Evolutionary conservation across 2,113 vertebrate genomes (phyloP).

Genomic region (Salvelinus sp.): DNA sequence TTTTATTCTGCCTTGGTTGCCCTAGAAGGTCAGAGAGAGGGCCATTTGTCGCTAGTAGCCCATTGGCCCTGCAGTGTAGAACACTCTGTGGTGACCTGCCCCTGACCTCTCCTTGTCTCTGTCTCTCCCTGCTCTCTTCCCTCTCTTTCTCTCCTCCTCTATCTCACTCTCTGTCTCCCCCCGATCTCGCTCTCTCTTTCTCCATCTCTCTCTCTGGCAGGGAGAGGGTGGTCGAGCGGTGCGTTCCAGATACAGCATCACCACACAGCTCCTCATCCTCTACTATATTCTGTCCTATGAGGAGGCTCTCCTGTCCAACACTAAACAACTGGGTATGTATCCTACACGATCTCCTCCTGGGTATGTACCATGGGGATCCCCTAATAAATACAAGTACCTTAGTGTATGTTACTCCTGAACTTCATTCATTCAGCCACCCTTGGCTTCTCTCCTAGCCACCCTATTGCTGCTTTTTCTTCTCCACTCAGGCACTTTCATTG

Average conservation of each 20-base stretch:
- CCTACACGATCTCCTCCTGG: not conserved
- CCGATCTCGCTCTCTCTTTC: not conserved
- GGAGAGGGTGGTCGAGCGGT: conserved; percentile 73
- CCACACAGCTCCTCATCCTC: conserved; percentile 91
- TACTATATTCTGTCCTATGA: conserved; percentile 96
- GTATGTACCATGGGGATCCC: not conserved
- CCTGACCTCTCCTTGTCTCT: conserved; percentile 10
- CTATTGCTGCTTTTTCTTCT: conserved; percentile 27
- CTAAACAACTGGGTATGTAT: conserved; percentile 87
- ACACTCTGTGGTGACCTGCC: conserved; percentile 4
- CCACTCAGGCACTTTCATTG: conserved; percentile 22
- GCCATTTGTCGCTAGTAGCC: conserved; percentile 5
- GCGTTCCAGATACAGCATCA: conserved; percentile 84
- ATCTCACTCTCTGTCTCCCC: not conserved
- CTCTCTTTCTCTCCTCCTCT: not conserved
- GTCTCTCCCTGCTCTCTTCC: conserved; percentile 1
- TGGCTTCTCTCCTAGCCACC: not conserved
- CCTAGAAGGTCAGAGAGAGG: not conserved
- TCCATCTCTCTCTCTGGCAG: conserved; percentile 53
- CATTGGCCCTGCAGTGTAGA: not conserved
- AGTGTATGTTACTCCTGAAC: no score
- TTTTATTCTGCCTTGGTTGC: conserved; percentile 1
- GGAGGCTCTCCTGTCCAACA: conserved; percentile 91
- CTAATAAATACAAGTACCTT: not conserved
- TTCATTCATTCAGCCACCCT: not conserved